Evolutionary conservation across 2,113 vertebrate species (phyloP).

Genomic region (Ornithorhynchus anatinus): DNA sequence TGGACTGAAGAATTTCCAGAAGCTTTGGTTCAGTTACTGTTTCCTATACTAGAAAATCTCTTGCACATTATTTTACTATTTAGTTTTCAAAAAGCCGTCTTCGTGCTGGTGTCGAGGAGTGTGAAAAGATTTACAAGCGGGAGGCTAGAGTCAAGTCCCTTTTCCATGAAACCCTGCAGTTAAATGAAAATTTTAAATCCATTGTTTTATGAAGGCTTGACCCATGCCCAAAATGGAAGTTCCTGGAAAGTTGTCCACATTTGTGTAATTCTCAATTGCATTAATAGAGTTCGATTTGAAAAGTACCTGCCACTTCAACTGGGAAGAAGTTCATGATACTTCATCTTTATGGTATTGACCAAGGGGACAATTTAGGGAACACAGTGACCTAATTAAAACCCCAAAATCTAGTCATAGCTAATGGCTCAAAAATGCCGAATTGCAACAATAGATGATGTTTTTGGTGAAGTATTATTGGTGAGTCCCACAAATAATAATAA

Average conservation of each 20-base stretch:
- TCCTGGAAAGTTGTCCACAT: too few relatives aligned
- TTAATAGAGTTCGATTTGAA: slow-evolving; percentile 7
- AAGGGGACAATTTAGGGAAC: not conserved
- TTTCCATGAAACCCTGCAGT: slow-evolving; percentile 5
- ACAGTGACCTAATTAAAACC: not conserved
- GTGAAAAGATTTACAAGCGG: not conserved
- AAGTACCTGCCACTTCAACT: too few relatives aligned
- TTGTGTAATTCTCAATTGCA: not conserved
- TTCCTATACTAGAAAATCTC: not conserved
- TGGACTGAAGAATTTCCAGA: not conserved
- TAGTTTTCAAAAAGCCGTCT: not conserved
- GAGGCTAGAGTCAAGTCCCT: slow-evolving; percentile 10
- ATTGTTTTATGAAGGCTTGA: slow-evolving; percentile 24
- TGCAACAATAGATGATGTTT: too few relatives aligned
- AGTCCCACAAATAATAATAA: too few relatives aligned
- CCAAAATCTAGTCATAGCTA: not conserved
- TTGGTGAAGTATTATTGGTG: too few relatives aligned
- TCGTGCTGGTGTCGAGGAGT: not conserved
- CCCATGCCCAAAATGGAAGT: too few relatives aligned
- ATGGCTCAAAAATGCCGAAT: slow-evolving; percentile 5
- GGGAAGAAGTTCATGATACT: too few relatives aligned
- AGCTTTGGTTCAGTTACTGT: slow-evolving; percentile 1
- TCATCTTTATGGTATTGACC: not conserved
- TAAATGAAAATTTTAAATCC: slow-evolving; percentile 37
- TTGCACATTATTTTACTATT: not conserved